Conservation (phyloP, 2,797 vertebrate species). For the Gobionotothen gibberifrons region DNA sequence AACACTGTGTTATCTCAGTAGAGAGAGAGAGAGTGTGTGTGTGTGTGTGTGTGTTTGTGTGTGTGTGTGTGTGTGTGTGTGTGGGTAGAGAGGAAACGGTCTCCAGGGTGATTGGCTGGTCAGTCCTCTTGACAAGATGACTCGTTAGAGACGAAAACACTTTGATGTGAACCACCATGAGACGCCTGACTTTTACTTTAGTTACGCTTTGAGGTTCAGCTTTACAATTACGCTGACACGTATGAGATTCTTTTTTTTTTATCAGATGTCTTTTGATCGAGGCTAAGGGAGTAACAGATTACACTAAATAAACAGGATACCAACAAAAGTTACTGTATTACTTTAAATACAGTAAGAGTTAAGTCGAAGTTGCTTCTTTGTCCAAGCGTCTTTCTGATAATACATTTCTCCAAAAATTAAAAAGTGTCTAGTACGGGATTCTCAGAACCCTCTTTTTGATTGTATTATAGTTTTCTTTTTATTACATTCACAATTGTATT, state of each 20-base stretch:
- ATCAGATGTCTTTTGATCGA: not conserved
- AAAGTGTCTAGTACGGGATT: not conserved
- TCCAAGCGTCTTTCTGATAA: not conserved
- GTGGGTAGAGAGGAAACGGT: slow-evolving; percentile 19
- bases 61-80: not conserved
- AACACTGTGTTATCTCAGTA: slow-evolving; percentile 49
- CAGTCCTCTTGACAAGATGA: slow-evolving; percentile 58
- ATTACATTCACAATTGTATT: slow-evolving; percentile 6
- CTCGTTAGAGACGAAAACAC: slow-evolving; percentile 14
- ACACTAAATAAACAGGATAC: not conserved
- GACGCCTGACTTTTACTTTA: slow-evolving; percentile 7
- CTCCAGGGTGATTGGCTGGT: slow-evolving; percentile 47
- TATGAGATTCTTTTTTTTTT: slow-evolving; percentile 6
- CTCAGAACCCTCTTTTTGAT: not conserved
- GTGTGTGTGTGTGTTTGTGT: not conserved
- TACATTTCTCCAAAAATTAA: not conserved
- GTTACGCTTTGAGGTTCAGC: slow-evolving; percentile 14
- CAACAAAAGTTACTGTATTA: not conserved
- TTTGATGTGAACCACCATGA: slow-evolving; percentile 13
- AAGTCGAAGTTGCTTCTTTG: not conserved
- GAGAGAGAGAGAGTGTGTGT: slow-evolving; percentile 1
- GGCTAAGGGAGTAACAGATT: too few species aligned
- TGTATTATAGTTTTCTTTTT: not conserved
- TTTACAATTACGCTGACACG: slow-evolving; percentile 18
- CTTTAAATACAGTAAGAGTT: not conserved